Percentiles rank a stretch among this genome's conserved stretches.
Evolutionary conservation across 1,140 invertebrate species (phyloP).

Genomic region (Drosophila yakuba): DNA sequence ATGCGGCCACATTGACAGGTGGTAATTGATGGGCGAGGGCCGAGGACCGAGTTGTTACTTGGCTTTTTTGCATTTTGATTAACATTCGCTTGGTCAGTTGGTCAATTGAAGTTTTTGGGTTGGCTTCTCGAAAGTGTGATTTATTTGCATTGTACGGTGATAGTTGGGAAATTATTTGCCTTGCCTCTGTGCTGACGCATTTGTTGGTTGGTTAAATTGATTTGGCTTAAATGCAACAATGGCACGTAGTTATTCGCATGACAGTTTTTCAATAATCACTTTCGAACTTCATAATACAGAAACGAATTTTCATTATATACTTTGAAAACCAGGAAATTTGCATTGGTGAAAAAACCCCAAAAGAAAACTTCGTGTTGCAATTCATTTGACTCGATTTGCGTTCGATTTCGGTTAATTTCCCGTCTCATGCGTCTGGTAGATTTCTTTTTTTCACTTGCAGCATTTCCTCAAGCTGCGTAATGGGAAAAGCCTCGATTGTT

Average conservation of each 20-base stretch:
- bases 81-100: conserved; percentile 24
- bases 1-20: conserved; percentile 41
- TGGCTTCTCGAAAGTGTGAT: conserved; percentile 14
- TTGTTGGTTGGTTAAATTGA: not conserved
- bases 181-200: not conserved
- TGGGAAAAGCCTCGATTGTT: conserved; percentile 10
- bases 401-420: not conserved
- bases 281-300: too few species aligned
- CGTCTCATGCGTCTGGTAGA: conserved; percentile 3
- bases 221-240: not conserved
- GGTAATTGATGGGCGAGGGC: conserved; percentile 49
- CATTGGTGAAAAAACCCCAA: too few species aligned
- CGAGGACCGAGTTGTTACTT: conserved; percentile 20
- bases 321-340: too few species aligned
- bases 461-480: conserved; percentile 18
- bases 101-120: conserved; percentile 3
- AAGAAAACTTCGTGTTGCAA: too few species aligned
- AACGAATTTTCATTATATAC: too few species aligned
- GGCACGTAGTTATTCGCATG: too few species aligned
- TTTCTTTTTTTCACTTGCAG: not conserved
- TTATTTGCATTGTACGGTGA: conserved; percentile 15
- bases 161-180: not conserved
- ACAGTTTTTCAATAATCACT: too few species aligned
- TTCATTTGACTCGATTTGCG: not conserved
- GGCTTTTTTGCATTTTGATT: conserved; percentile 34